Conservation (phyloP, 2,113 vertebrate genomes). For the Columba livia region DNA sequence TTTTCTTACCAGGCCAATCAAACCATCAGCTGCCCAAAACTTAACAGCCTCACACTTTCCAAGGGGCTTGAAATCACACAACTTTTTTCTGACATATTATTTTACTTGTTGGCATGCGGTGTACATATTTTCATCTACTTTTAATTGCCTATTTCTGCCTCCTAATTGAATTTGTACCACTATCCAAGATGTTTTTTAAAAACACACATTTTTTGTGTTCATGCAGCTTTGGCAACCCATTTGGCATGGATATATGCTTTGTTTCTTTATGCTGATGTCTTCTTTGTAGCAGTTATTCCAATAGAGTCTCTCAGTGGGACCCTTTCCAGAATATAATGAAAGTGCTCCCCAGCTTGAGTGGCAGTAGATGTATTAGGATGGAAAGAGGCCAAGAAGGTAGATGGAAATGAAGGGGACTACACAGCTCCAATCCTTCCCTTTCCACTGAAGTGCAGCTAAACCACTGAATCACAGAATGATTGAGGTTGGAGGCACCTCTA, state of each 20-base stretch:
- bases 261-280: neutral
- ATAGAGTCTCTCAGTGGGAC: neutral
- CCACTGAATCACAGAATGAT: neutral
- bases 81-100: neutral
- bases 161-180: neutral
- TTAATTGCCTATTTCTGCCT: neutral
- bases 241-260: neutral
- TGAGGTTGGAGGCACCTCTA: neutral
- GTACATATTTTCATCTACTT: neutral
- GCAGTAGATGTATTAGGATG: neutral
- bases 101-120: neutral
- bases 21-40: neutral
- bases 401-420: neutral
- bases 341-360: neutral
- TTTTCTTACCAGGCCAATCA: neutral
- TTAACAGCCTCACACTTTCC: neutral
- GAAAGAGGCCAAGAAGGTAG: neutral
- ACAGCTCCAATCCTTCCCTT: neutral
- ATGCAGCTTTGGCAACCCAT: neutral
- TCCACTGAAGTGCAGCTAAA: accelerated
- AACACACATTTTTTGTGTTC: neutral
- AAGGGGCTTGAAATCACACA: neutral
- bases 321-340: neutral
- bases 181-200: neutral
- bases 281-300: neutral